Evolutionary conservation across 2,888 invertebrate species (phyloP), one percentile per base, ranked within the genome.

Genomic region (Pristionchus maxplancki): DNA sequence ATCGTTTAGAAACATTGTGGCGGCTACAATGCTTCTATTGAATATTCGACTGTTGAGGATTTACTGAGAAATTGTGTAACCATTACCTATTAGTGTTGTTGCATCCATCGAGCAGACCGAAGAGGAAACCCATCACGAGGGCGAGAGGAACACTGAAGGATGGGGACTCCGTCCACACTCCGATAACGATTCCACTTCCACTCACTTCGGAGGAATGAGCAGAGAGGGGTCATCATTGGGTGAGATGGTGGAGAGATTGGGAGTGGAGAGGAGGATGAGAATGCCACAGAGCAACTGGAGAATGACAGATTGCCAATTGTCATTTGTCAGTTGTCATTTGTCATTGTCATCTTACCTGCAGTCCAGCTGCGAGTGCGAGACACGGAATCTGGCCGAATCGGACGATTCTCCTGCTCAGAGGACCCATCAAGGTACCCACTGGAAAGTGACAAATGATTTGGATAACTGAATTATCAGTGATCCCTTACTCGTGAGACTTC

Each of bases 61-160:
- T 48, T 58, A 11, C 5, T 58, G 4, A 5, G 6, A 58, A 5
- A 20, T 58, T 58, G 5, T 8, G 11, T 58, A 3, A 64, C 31
- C 11, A 24, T 6, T 3, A 74, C 74, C 74, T 78, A 34, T 90
- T 90, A 89, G 91, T 92, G 64, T 91, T 92, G 71, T 91, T 90
- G 62, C 89, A 89, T 62, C 90, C 91, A 78, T 92, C 92, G 17
- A 90, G 90, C 64, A 91, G 78, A 44, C 92, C 92, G 85, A 91
- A 91, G 40, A 91, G 89, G 81, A 90, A 91, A 31, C 92, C 90
- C 48, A 90, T 88, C 58, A 90, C 58, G 71, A 91, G 90, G 20
- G 89, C 90, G 34, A 90, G 58, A 40, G 84, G 83, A 48, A 90
- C 89, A 64, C 90, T 90, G 89, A n/a, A n/a, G n/a, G n/a, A n/a